phyloP scores from a whole-genome alignment of 2,113 vertebrate species.

The Tinamus guttatus region DNA sequence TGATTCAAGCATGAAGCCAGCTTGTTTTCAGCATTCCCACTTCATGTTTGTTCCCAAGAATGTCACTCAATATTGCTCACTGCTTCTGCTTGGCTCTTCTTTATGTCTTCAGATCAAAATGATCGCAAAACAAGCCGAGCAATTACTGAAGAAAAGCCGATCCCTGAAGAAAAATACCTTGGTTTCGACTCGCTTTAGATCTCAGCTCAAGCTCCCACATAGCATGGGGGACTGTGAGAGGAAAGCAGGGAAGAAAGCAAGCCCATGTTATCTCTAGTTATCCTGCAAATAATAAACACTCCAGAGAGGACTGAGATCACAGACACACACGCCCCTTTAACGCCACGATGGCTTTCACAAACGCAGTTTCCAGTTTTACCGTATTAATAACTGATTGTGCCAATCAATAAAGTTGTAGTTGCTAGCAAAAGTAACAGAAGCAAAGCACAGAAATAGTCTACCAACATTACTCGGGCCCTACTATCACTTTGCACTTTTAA shows the following conservation, averaged over 20 bases:
- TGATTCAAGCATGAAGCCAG: neutral
- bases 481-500: neutral
- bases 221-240: neutral
- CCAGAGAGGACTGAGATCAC: neutral
- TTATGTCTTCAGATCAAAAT: neutral
- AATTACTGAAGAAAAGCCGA: neutral
- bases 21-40: constrained; percentile 30
- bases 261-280: neutral
- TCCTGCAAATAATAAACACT: neutral
- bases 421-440: neutral
- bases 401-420: constrained; percentile 19
- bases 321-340: neutral
- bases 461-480: neutral
- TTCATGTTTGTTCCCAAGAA: constrained; percentile 31
- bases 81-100: neutral
- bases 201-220: neutral
- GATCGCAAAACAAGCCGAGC: neutral
- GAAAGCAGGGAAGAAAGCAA: neutral
- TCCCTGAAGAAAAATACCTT: neutral
- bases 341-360: neutral
- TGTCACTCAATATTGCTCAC: constrained; percentile 22
- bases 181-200: neutral
- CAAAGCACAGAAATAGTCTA: neutral
- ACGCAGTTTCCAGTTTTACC: constrained; percentile 24
- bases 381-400: neutral